Evolutionary conservation across 2,888 invertebrate genomes (phyloP), one percentile per base, ranked within the genome.

Genomic region (Syrphus vitripennis): DNA sequence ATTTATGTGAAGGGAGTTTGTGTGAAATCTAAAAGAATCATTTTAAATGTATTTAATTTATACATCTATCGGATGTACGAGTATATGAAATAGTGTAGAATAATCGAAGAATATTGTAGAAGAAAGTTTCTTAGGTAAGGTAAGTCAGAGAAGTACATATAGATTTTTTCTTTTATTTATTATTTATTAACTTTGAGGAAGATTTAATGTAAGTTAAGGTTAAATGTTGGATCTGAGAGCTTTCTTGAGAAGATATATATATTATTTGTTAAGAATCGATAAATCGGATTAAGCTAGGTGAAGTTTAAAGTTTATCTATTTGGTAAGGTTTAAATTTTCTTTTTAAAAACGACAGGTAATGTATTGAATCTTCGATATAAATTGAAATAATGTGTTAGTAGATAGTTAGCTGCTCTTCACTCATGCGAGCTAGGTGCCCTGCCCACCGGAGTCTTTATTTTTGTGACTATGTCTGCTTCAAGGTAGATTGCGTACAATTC

Each of bases 161-260:
- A 69, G 70, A 75, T 14, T 4, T 24, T 40, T 42, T 55, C 65
- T 74, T 69, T 45, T 70, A 37, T 31, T 6, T 2, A n/a, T 42
- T 9, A 21, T 48, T 19, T 21, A 19, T 34, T n/a, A 67, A 67
- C 59, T n/a, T n/a, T 50, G 70, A 37, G 4, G 24, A 65, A 75
- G 75, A 79, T 83, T 75, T 75, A 79, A 65, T 57, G 50, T 65
- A 70, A 14, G 69, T 37, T 50, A 69, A 75, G 79, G 83, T 83
- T 71, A 75, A 74, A 78, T 53, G 78, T 31, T 12, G 40, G 24
- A 50, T 59, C 14, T 31, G 61, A 45, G 34, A 55, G 42, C 72
- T 45, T 37, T 69, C 50, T 26, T 10, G 34, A 16, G 7, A 50
- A 69, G 65, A 75, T 63, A 70, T 70, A 75, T 63, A 70, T 70